Conservation (phyloP, 2,113 vertebrate genomes). For the Scophthalmus maximus region DNA sequence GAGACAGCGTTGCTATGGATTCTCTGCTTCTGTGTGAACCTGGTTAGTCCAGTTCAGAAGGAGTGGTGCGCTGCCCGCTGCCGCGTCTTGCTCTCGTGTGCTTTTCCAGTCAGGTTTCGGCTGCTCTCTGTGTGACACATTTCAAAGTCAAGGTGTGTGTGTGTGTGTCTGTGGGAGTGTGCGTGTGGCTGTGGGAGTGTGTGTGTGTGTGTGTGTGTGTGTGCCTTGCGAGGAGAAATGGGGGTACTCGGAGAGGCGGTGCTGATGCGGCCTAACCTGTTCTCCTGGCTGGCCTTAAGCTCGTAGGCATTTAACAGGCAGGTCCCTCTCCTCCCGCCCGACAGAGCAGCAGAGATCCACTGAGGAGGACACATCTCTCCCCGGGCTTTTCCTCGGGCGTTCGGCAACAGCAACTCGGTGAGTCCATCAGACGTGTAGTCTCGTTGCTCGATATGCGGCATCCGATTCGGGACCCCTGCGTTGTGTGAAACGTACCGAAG, state of each 20-base stretch:
- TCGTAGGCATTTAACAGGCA: constrained; percentile 62
- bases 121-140: constrained; percentile 41
- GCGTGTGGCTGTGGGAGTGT: constrained; percentile 10
- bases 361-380: constrained; percentile 51
- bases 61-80: constrained; percentile 45
- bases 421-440: constrained; percentile 29
- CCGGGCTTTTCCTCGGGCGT: constrained; percentile 8
- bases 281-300: constrained; percentile 54
- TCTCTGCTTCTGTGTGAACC: constrained; percentile 46
- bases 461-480: background rate
- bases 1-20: constrained; percentile 4
- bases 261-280: constrained; percentile 78
- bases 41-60: constrained; percentile 73
- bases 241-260: constrained; percentile 45
- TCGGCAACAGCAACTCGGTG: constrained; percentile 53
- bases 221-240: constrained; percentile 20
- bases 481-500: background rate
- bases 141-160: constrained; percentile 15
- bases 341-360: constrained; percentile 47
- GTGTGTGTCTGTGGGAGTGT: constrained; percentile 22
- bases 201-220: constrained; percentile 22
- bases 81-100: constrained; percentile 6
- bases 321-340: constrained; percentile 30
- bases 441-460: background rate
- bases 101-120: constrained; percentile 68